Conservation (phyloP, 2,113 vertebrate genomes). For the Hirundichthys speculiger region DNA sequence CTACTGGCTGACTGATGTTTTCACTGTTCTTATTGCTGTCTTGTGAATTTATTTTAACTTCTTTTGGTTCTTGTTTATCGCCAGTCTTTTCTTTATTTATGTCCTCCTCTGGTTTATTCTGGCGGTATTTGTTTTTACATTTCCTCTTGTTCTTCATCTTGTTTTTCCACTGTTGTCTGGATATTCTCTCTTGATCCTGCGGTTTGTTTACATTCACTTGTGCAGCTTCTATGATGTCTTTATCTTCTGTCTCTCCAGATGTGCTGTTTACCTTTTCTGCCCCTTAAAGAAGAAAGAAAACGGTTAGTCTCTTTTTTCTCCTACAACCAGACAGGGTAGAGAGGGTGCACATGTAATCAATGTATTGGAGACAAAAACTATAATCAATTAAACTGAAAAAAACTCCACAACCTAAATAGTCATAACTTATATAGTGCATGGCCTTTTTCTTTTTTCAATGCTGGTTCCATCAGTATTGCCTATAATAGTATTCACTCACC, state of each 20-base stretch:
- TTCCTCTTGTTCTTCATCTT: slow-evolving; percentile 80
- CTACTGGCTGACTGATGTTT: not conserved
- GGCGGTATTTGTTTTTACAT: slow-evolving; percentile 78
- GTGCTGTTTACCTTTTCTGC: slow-evolving; percentile 1
- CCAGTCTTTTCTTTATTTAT: slow-evolving; percentile 15
- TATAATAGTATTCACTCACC: slow-evolving; percentile 60
- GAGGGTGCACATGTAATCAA: not conserved
- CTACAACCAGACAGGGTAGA: not conserved
- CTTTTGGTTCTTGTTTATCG: slow-evolving; percentile 4
- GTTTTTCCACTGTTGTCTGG: slow-evolving; percentile 79
- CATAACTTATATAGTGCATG: no score
- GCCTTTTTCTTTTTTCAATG: no score
- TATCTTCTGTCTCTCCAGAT: not conserved
- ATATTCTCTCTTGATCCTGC: slow-evolving; percentile 45
- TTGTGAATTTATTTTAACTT: slow-evolving; percentile 5
- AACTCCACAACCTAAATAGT: no score
- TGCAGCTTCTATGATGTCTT: not conserved
- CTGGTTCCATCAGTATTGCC: no score
- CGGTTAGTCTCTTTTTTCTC: not conserved
- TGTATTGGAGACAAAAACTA: no score
- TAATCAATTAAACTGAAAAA: no score
- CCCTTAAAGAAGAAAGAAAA: slow-evolving; percentile 18
- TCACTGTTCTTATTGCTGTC: slow-evolving; percentile 15
- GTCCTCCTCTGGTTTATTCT: slow-evolving; percentile 16
- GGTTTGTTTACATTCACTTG: slow-evolving; percentile 8